phyloP scores from a whole-genome alignment of 2,888 invertebrate species.

The Drosophila pegasa region DNA sequence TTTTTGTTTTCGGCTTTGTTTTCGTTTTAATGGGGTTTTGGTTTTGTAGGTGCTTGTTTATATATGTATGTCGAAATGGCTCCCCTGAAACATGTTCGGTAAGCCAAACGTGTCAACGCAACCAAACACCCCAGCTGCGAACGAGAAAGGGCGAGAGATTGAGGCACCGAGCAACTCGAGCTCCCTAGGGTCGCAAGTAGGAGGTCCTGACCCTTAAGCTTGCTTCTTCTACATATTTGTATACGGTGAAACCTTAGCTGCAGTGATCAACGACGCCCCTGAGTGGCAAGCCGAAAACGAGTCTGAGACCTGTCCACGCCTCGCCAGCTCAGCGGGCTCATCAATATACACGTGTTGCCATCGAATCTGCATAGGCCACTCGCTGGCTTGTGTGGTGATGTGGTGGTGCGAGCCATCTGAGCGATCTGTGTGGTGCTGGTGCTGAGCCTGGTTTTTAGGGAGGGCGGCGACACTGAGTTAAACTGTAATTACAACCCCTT shows the following conservation, averaged over 20 bases:
- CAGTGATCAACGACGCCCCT: conserved; percentile 55
- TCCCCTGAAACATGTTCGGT: conserved; percentile 25
- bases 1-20: conserved; percentile 24
- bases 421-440: conserved; percentile 22
- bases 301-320: conserved; percentile 68
- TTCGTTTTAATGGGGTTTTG: conserved; percentile 33
- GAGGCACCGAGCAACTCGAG: conserved; percentile 6
- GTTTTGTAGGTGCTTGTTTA: conserved; percentile 31
- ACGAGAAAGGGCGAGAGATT: conserved; percentile 11
- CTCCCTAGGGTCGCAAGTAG: conserved; percentile 64
- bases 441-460: conserved; percentile 47
- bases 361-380: conserved; percentile 64
- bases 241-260: conserved; percentile 46
- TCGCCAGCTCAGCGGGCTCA: conserved; percentile 38
- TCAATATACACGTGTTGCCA: conserved; percentile 66
- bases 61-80: conserved; percentile 11
- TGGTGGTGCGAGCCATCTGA: too few species aligned
- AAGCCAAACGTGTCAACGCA: conserved; percentile 45
- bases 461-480: conserved; percentile 63
- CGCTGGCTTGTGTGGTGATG: conserved; percentile 24
- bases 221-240: not conserved
- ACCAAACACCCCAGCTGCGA: conserved; percentile 56
- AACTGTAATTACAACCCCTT: conserved; percentile 73
- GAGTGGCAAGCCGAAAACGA: conserved; percentile 41
- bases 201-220: conserved; percentile 54